Conservation (phyloP, 2,113 vertebrate species). For the Casuarius casuarius region DNA sequence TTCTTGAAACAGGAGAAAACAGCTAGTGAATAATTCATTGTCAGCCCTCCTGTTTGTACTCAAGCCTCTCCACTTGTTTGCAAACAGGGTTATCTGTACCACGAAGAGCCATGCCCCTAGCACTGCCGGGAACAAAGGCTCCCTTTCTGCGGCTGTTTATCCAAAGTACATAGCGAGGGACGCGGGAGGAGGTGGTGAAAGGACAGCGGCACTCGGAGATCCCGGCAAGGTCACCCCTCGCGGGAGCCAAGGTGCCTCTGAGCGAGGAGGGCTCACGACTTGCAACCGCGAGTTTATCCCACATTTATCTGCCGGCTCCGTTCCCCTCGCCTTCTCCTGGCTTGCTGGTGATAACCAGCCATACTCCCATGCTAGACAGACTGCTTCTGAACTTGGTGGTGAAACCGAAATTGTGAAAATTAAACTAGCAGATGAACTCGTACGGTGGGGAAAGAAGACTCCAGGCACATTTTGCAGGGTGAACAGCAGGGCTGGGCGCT, state of each 20-base stretch:
- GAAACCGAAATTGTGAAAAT: neutral
- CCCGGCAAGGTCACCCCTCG: neutral
- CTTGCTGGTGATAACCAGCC: neutral
- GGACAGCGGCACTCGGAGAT: neutral
- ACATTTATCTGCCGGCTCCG: neutral
- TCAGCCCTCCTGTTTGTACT: neutral
- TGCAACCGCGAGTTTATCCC: neutral
- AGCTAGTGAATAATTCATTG: slow-evolving; percentile 50
- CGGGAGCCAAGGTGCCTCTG: neutral
- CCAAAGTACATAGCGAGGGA: neutral
- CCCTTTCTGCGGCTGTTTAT: slow-evolving; percentile 35
- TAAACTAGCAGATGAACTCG: neutral
- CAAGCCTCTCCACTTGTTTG: neutral
- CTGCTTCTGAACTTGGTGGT: neutral
- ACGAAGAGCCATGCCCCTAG: slow-evolving; percentile 36
- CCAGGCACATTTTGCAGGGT: neutral
- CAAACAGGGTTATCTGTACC: slow-evolving; percentile 47
- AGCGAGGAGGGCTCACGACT: neutral
- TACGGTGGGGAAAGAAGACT: neutral
- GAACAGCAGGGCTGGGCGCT: neutral
- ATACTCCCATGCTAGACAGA: neutral
- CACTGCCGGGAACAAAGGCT: slow-evolving; percentile 36
- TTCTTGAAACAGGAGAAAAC: slow-evolving; percentile 7
- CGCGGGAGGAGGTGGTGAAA: neutral
- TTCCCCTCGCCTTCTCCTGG: neutral